These are phyloP conservation scores for Globodera rostochiensis DNA, from an alignment of 1,140 invertebrate species.

Conservation along the genomic window DNA sequence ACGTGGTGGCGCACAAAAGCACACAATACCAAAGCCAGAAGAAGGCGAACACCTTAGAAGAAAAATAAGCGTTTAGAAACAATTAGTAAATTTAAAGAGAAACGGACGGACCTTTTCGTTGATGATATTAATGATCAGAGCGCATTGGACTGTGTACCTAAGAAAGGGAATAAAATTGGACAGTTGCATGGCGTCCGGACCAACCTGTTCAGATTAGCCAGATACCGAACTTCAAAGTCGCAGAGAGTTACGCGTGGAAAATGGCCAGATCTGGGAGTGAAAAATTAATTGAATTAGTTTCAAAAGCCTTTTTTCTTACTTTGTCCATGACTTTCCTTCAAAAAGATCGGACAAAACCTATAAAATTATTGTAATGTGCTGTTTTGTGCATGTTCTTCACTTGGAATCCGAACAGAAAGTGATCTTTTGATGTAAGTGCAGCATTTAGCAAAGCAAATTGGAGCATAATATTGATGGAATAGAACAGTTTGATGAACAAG, in stretches of 20 bases:
- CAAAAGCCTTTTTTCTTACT: constrained; percentile 35
- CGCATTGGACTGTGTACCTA: constrained; percentile 64
- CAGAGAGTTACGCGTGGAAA: constrained; percentile 69
- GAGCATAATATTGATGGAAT: constrained; percentile 84
- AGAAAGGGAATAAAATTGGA: background rate
- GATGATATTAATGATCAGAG: constrained; percentile 64
- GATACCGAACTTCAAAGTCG: constrained; percentile 69
- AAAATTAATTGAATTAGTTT: background rate
- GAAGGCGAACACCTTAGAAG: constrained; percentile 60
- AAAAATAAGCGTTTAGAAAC: background rate
- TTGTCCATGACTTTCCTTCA: constrained; percentile 66
- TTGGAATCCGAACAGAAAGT: constrained; percentile 86
- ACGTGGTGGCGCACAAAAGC: constrained; percentile 61
- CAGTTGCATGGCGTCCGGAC: background rate
- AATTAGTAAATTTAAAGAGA: background rate
- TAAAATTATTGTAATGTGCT: constrained; percentile 21
- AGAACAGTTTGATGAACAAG: constrained; percentile 66
- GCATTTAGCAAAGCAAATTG: constrained; percentile 96
- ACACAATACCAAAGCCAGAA: constrained; percentile 64
- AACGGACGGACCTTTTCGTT: constrained; percentile 51
- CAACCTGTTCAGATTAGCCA: constrained; percentile 65
- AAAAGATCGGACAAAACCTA: constrained; percentile 68
- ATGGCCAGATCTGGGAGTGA: constrained; percentile 53
- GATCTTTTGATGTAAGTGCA: constrained; percentile 86
- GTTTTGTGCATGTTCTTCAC: constrained; percentile 69